Base-by-base conservation (phyloP, 2,113 vertebrate species). In the Lophura nycthemera region DNA sequence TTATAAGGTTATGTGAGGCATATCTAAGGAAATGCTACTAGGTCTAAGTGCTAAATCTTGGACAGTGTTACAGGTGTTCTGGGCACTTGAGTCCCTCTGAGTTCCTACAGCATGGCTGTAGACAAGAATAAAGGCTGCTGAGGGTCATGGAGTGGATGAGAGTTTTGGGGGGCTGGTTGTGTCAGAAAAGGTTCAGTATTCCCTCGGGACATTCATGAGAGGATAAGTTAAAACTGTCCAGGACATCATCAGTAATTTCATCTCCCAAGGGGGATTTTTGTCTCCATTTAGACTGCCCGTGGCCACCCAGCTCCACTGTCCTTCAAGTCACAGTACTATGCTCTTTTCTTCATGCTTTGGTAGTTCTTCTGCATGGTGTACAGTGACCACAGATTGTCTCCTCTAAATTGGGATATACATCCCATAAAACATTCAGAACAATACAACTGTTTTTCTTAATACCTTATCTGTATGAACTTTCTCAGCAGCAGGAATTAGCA, bases 91-190 rank as follows among this genome's bases (percentile, higher is more conserved):
- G 29, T 2, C 3, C 2, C 18, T 5, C 4, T 57, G 43, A 52
- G 34, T 5, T 4, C 25, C 16, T 19, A 12, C 0, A 43, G 1
- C 6, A 17, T 11, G 30, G 27, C 15, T 4, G 3, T 6, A 38
- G 43, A 17, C 29, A 13, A 60, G 20, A 47, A 14, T 34, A 7
- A 45, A 29, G 2, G 8, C 7, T 59, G 11, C 3, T 1, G 1
- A 22, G 10, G 29, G 15, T 13, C 6, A 48, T 13, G 25, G 8
- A 2, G 13, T 69, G 42, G 2, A 7, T 43, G 32, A 3, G 5
- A 4, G 3, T 5, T 7, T 43, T 4, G 4, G 50, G 13, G 5
- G 25, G 0, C 22, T 59, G 20, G 3, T 56, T 8, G 56, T 13
- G 1, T 2, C 11, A 3, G 4, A 8, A 5, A 54, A 80, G 13